phyloP scores from a whole-genome alignment of 2,113 vertebrate species.

The Lagopus muta region DNA sequence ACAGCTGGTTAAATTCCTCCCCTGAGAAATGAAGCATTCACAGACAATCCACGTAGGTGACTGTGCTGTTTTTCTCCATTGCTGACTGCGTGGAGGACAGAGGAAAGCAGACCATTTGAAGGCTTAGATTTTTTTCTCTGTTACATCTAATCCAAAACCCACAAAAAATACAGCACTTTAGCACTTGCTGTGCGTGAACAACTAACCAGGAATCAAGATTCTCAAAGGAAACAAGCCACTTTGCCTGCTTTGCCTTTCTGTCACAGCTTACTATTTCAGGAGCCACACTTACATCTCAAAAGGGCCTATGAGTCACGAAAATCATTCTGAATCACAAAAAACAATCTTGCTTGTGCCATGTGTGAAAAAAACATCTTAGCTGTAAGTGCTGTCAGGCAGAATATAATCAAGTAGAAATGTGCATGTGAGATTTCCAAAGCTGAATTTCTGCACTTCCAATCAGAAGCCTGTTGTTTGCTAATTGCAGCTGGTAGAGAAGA shows the following conservation, averaged over 20 bases:
- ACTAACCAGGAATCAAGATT: not conserved
- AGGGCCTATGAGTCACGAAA: conserved; percentile 67
- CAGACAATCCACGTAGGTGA: not conserved
- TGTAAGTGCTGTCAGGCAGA: not conserved
- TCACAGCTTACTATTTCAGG: conserved; percentile 67
- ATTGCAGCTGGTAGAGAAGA: fast-evolving
- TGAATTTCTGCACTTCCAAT: not conserved
- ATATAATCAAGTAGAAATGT: not conserved
- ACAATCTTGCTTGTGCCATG: not conserved
- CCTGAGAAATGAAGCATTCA: not conserved
- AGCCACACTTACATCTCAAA: conserved; percentile 30
- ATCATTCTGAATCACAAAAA: conserved; percentile 61
- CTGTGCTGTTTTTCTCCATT: not conserved
- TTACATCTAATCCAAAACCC: not conserved
- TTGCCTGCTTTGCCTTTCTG: conserved; percentile 2
- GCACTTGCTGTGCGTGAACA: conserved; percentile 4
- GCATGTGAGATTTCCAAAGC: fast-evolving
- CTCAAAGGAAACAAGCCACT: conserved; percentile 12
- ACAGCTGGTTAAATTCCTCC: not conserved
- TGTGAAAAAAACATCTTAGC: conserved; percentile 18
- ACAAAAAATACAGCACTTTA: not conserved
- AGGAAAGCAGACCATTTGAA: not conserved
- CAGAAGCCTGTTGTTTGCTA: not conserved
- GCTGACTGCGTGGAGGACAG: not conserved
- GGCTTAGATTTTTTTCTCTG: not conserved